Base-by-base conservation (phyloP, 2,797 vertebrate species). In the Lates japonicus region DNA sequence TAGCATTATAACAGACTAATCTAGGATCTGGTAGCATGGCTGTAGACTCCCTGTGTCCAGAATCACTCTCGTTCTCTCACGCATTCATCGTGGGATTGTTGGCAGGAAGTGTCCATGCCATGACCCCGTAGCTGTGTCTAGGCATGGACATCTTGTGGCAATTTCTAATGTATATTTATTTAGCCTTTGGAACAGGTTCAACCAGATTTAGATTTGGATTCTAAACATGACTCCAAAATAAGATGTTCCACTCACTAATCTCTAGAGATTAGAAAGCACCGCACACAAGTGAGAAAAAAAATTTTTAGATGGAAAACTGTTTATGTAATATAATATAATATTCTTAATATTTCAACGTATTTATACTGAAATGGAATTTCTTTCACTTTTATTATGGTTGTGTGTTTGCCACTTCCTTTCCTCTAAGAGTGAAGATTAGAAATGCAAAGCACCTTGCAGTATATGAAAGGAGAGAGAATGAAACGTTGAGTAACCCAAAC, bases 121-220 rank as follows among this genome's bases (percentile, higher is more conserved):
- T 51, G n/a, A 22, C 10, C 49, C n/a, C 3, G 12, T 22, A 12
- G 20, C n/a, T 51, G 20, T 13, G 54, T 85, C 55, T 12, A 59
- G 2, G 33, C 25, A 44, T 35, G 19, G 29, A 7, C 48, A 66
- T 76, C 76, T 67, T 4, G 17, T 66, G 65, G 35, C 0, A 1
- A 70, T 58, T 73, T 69, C 68, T 57, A 70, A 9, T 19, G 5
- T 51, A 51, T 67, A 68, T 81, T 51, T 0, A 1, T 63, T 11
- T 31, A n/a, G 69, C 48, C 75, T 64, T 33, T 29, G 39, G 57
- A 76, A 80, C n/a, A 58, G 41, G 64, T 17, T 87, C 74, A 85
- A 77, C 46, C 80, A 85, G 82, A 90, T 89, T 85, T 78, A 83
- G 71, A 83, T 84, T 77, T 74, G 31, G 52, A 49, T 74, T 87